These are phyloP conservation scores for Sitophilus oryzae DNA, from an alignment of 1,140 invertebrate genomes.

Conservation along the genomic window DNA sequence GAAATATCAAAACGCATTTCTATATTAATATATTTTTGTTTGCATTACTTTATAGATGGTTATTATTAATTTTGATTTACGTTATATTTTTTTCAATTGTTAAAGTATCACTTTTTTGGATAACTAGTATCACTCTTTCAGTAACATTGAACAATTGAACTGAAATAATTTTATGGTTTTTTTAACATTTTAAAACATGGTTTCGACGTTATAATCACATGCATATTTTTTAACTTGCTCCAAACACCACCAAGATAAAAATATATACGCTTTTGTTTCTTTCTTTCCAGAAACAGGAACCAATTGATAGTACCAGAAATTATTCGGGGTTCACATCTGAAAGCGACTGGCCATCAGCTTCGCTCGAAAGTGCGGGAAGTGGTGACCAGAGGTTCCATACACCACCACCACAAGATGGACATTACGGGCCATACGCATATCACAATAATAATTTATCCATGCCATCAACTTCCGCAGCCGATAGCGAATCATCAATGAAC, in stretches of 20 bases:
- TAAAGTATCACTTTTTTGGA: not conserved
- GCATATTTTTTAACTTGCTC: not conserved
- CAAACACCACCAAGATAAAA: constrained; percentile 2
- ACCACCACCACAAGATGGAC: constrained; percentile 3
- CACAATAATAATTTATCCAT: not conserved
- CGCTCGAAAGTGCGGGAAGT: constrained; percentile 37
- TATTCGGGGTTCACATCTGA: constrained; percentile 41
- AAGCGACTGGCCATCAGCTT: constrained; percentile 37
- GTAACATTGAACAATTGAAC: constrained; percentile 18
- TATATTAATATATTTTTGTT: too few relatives aligned
- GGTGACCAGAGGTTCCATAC: constrained; percentile 20
- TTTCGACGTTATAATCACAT: not conserved
- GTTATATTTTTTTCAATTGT: constrained; percentile 19
- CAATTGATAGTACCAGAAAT: constrained; percentile 37
- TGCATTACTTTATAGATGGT: constrained; percentile 16
- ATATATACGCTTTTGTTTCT: constrained; percentile 17
- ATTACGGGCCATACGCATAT: not conserved
- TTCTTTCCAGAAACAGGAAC: constrained; percentile 44
- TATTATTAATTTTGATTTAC: constrained; percentile 21
- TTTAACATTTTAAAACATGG: constrained; percentile 13
- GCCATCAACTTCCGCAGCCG: constrained; percentile 11
- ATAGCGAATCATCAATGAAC: not conserved
- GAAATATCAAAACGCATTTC: too few relatives aligned
- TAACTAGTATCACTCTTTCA: constrained; percentile 17
- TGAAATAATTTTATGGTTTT: constrained; percentile 15